Evolutionary conservation across 2,797 vertebrate species (phyloP).

Genomic region (Cryptoblepharus egeriae): DNA sequence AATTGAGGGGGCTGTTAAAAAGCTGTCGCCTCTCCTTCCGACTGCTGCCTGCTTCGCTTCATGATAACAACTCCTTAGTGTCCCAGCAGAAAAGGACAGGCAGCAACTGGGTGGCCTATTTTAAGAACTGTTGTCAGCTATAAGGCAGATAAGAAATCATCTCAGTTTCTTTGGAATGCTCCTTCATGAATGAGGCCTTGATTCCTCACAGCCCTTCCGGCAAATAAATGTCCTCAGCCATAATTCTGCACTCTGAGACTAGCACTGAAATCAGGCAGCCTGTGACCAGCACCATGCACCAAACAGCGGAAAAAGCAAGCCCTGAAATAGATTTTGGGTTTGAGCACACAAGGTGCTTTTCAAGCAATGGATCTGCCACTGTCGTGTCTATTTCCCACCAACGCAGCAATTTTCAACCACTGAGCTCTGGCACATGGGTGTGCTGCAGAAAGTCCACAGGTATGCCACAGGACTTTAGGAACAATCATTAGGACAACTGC

Average conservation of each 20-base stretch:
- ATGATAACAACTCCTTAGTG: conserved; percentile 21
- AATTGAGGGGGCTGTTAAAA: neutral
- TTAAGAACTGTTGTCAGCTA: conserved; percentile 40
- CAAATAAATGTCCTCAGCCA: neutral
- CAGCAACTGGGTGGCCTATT: conserved; percentile 19
- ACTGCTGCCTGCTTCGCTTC: neutral
- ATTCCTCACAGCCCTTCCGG: neutral
- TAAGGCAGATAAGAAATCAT: conserved; percentile 11
- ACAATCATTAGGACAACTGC: too few relatives aligned
- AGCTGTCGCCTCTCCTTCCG: too few relatives aligned
- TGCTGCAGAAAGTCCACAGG: too few relatives aligned
- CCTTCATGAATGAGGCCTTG: neutral
- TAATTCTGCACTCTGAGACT: neutral
- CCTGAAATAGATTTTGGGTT: neutral
- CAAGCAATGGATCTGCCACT: neutral
- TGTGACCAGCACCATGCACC: neutral
- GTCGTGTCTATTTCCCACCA: too few relatives aligned
- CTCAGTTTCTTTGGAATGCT: neutral
- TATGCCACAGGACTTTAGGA: too few relatives aligned
- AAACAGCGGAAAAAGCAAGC: neutral
- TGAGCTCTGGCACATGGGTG: too few relatives aligned
- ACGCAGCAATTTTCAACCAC: too few relatives aligned
- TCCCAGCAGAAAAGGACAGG: neutral
- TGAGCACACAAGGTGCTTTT: neutral
- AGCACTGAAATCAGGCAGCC: neutral